Evolutionary conservation across 2,797 vertebrate genomes (phyloP), one percentile per base, ranked within the genome.

Genomic region (Sebastes reedi): DNA sequence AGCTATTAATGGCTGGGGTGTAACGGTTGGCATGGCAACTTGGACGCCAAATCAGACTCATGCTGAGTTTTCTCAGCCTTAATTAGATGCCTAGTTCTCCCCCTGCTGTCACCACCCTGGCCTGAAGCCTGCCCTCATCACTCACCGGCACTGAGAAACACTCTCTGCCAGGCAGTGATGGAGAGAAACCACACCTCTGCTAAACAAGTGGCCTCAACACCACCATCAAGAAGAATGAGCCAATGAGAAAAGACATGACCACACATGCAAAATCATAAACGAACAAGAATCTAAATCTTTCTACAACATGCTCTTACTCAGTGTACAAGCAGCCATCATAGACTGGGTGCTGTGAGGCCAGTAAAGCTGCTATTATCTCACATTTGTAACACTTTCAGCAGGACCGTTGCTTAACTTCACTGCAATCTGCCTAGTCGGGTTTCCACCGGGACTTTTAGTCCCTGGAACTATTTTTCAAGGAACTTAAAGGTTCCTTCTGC

Each of bases 21-120:
- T 68, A 84, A 72, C 78, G 8, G 89, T 92, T 60, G 81, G 75
- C 86, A 92, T 87, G 89, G 88, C 60, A 85, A 93, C 90, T 30
- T 81, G 58, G 82, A 89, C 7, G 75, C 84, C 27, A 42, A 80
- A 85, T 85, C 79, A 78, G 72, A 62, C 83, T 72, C 85, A 32
- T 11, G 83, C 83, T 2, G 90, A 86, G 83, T 85, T 84, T 88
- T 78, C 76, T 86, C 61, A 18, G 79, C 25, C 8, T 75, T 92
- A 93, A 94, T 94, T 89, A 92, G 82, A 84, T 6, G 72, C 75
- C 77, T 74, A 6, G 60, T 65, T 85, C 75, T 86, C 73, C 46
- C 65, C 65, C 30, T 80, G 87, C 89, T 83, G 85, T 84, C 84
- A 87, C 65, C 50, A 58, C 22, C 24, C 59, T 89, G 89, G 88